Conservation (phyloP, 2,797 vertebrate genomes). For the Semotilus atromaculatus region DNA sequence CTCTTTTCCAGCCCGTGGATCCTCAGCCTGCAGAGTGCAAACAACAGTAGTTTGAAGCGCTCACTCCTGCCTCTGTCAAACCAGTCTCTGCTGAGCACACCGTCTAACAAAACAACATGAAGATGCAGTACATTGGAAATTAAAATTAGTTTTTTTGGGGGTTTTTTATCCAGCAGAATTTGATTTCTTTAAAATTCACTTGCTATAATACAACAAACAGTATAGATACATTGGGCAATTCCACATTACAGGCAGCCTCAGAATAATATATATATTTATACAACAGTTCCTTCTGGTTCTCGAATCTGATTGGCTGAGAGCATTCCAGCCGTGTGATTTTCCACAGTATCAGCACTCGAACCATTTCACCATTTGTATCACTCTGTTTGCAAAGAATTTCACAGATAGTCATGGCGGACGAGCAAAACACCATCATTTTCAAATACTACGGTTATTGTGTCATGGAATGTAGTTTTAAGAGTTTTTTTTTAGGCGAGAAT, state of each 20-base stretch:
- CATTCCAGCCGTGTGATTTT: too few relatives aligned
- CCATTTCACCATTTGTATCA: too few relatives aligned
- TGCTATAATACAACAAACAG: not conserved
- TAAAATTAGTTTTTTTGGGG: not conserved
- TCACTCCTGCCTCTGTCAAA: constrained; percentile 67
- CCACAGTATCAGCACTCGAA: too few relatives aligned
- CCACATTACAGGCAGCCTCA: constrained; percentile 8
- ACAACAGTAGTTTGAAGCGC: constrained; percentile 89
- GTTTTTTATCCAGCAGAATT: not conserved
- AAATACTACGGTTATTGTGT: too few relatives aligned
- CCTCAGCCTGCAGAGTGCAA: constrained; percentile 97
- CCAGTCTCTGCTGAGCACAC: constrained; percentile 66
- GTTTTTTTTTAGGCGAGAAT: too few relatives aligned
- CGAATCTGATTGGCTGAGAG: too few relatives aligned
- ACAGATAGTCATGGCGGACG: too few relatives aligned
- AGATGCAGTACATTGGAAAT: constrained; percentile 23
- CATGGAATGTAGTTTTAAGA: too few relatives aligned
- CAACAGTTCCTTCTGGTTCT: too few relatives aligned
- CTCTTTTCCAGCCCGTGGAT: constrained; percentile 85
- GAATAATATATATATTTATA: constrained; percentile 20
- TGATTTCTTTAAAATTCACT: not conserved
- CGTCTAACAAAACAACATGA: constrained; percentile 40
- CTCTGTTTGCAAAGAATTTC: too few relatives aligned
- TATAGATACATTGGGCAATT: constrained; percentile 38
- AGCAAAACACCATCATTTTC: too few relatives aligned